Percentiles rank a stretch among this genome's conserved stretches.
These are phyloP conservation scores for Anabacerthia variegaticeps DNA, from an alignment of 2,797 vertebrate genomes.

Conservation along the genomic window DNA sequence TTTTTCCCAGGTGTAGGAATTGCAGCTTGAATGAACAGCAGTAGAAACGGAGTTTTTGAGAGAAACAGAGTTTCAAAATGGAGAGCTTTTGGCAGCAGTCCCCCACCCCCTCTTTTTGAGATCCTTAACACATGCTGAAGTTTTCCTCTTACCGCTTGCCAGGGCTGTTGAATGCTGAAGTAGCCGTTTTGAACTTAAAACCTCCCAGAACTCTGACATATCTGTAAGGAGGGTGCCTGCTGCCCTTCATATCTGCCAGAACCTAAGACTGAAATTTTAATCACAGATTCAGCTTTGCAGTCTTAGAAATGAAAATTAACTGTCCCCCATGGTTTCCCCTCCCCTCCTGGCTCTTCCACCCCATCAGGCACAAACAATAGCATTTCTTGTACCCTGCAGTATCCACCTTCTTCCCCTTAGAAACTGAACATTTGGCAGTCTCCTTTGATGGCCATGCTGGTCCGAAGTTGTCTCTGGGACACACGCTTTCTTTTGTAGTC, in stretches of 20 bases:
- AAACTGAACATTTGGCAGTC: background rate
- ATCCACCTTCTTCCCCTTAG: background rate
- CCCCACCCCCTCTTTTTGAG: background rate
- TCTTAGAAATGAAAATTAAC: background rate
- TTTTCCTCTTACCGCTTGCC: constrained; percentile 22
- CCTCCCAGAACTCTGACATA: background rate
- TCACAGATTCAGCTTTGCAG: background rate
- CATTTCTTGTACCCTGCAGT: background rate
- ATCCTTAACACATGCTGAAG: background rate
- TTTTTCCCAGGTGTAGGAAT: background rate
- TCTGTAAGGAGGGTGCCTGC: background rate
- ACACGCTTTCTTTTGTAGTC: background rate
- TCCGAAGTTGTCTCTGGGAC: background rate
- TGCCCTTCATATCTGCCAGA: background rate
- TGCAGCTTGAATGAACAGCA: background rate
- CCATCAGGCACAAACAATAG: background rate
- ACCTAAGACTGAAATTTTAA: background rate
- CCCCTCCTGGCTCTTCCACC: background rate
- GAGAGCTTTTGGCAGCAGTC: constrained; percentile 1
- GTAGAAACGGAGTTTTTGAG: background rate
- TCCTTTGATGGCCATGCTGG: background rate
- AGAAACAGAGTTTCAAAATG: background rate
- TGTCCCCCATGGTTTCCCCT: background rate
- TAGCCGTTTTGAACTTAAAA: background rate
- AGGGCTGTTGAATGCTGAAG: constrained; percentile 15